Evolutionary conservation across 1,140 invertebrate genomes (phyloP).

Genomic region (Laupala kohalensis): DNA sequence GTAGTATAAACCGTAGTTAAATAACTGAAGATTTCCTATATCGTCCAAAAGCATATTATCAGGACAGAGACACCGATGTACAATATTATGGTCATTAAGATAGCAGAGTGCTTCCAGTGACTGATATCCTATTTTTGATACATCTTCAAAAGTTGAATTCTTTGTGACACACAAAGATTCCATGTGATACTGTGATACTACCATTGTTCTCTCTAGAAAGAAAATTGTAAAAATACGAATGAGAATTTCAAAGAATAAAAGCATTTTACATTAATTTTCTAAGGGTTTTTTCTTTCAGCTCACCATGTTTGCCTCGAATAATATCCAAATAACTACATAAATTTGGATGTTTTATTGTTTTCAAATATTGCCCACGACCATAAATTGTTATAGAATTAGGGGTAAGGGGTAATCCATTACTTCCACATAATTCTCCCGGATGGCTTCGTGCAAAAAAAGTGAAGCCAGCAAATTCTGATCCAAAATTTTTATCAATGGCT

Average conservation of each 20-base stretch:
- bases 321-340: conserved; percentile 84
- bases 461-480: conserved; percentile 52
- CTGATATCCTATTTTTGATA: conserved; percentile 49
- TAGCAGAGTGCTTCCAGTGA: conserved; percentile 58
- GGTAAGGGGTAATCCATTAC: conserved; percentile 87
- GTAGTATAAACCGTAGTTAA: conserved; percentile 84
- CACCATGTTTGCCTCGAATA: conserved; percentile 87
- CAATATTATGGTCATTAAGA: conserved; percentile 59
- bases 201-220: conserved; percentile 71
- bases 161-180: conserved; percentile 37
- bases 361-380: conserved; percentile 73
- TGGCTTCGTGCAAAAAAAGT: conserved; percentile 85
- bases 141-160: conserved; percentile 32
- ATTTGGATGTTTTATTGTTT: conserved; percentile 64
- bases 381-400: conserved; percentile 91
- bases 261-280: not conserved
- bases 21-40: conserved; percentile 63
- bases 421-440: conserved; percentile 82
- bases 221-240: not conserved
- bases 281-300: too few species aligned
- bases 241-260: not conserved
- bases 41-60: conserved; percentile 72
- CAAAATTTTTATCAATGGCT: not conserved
- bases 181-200: conserved; percentile 77
- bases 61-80: conserved; percentile 65